These are phyloP conservation scores for Dicyrtomina minuta DNA, from an alignment of 2,888 invertebrate species.

Conservation along the genomic window DNA sequence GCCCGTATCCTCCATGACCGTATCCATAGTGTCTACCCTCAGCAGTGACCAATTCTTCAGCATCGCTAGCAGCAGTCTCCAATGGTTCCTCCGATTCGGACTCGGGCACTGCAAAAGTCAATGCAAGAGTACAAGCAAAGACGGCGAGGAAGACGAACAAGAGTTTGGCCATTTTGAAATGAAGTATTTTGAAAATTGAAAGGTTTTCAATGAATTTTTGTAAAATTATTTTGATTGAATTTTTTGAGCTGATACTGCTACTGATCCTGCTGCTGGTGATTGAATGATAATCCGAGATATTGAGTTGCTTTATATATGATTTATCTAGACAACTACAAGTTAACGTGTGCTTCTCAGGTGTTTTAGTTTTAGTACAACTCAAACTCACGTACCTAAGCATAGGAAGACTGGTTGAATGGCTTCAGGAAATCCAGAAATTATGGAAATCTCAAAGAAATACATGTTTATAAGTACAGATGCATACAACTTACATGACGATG, in stretches of 20 bases:
- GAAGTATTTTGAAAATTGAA: constrained; percentile 1
- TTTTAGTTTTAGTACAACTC: not conserved
- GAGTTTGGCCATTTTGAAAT: constrained; percentile 19
- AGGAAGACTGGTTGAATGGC: not conserved
- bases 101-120: constrained; percentile 4
- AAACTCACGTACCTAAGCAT: not conserved
- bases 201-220: too few relatives aligned
- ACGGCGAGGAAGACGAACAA: constrained; percentile 12
- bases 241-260: too few relatives aligned
- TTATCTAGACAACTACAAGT: not conserved
- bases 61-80: not conserved
- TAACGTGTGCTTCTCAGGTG: not conserved
- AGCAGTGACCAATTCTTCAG: constrained; percentile 17
- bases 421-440: not conserved
- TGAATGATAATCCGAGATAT: too few relatives aligned
- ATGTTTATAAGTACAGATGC: not conserved
- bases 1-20: too few relatives aligned
- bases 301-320: too few relatives aligned
- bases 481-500: too few relatives aligned
- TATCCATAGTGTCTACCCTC: constrained; percentile 24
- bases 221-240: not conserved
- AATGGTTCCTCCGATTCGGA: not conserved
- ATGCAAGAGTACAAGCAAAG: constrained; percentile 10
- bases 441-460: not conserved
- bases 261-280: too few relatives aligned